Percentiles rank a stretch among this genome's conserved stretches.
These are phyloP conservation scores for Euzetes globulus DNA, from an alignment of 2,888 invertebrate genomes.

Conservation along the genomic window DNA sequence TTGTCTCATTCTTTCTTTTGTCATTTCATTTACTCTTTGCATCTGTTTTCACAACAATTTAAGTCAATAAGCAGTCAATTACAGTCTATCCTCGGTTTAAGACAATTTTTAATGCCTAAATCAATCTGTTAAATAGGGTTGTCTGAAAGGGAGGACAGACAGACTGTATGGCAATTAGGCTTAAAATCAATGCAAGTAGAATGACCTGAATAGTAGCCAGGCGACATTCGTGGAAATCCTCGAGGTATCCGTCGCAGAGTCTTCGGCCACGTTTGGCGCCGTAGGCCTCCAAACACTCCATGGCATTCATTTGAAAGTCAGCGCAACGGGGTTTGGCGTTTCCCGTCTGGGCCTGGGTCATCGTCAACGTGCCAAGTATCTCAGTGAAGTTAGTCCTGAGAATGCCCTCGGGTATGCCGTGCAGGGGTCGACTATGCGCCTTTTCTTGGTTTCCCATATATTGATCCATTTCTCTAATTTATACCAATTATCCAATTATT, in stretches of 20 bases:
- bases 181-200: neutral
- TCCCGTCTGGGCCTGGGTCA: neutral
- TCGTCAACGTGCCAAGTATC: neutral
- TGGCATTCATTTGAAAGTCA: conserved; percentile 35
- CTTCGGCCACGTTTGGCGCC: conserved; percentile 12
- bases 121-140: neutral
- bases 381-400: neutral
- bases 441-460: too few species aligned
- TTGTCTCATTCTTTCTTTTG: conserved; percentile 33
- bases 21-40: conserved; percentile 29
- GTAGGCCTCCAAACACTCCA: conserved; percentile 37
- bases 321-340: conserved; percentile 25
- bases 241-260: conserved; percentile 25
- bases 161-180: neutral
- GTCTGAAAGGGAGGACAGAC: neutral
- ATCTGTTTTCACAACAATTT: neutral
- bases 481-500: too few species aligned
- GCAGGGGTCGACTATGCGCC: neutral
- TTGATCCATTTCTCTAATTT: too few species aligned
- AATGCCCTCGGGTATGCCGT: neutral
- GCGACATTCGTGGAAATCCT: conserved; percentile 32
- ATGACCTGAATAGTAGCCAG: conserved; percentile 19
- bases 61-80: neutral
- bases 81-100: too few species aligned
- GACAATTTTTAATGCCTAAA: neutral